Percentiles rank a stretch among this genome's conserved stretches.
These are phyloP conservation scores for Hofmannophila pseudospretella DNA, from an alignment of 2,888 invertebrate genomes.

Conservation along the genomic window DNA sequence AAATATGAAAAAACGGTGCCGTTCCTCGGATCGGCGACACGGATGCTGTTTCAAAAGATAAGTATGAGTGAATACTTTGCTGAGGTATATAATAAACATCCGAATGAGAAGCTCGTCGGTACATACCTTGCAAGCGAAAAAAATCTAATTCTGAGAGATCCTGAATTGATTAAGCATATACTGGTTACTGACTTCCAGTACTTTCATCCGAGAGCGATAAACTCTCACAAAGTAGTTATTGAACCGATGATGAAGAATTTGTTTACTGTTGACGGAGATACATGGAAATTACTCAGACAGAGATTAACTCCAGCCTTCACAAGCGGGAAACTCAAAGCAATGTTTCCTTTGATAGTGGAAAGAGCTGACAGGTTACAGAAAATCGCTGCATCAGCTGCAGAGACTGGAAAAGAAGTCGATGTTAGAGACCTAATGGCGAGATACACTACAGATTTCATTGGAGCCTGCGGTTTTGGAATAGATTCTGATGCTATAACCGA, in stretches of 20 bases:
- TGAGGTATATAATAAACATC: neutral
- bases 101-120: neutral
- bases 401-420: conserved; percentile 17
- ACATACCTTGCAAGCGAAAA: neutral
- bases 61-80: neutral
- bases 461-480: conserved; percentile 36
- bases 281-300: conserved; percentile 34
- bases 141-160: neutral
- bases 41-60: neutral
- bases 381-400: conserved; percentile 4
- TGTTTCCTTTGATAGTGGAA: conserved; percentile 34
- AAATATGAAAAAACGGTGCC: neutral
- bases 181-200: neutral
- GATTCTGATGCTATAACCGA: conserved; percentile 30
- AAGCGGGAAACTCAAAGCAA: conserved; percentile 29
- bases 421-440: conserved; percentile 34
- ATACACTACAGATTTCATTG: conserved; percentile 38
- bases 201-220: neutral
- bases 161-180: neutral
- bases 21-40: neutral
- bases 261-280: conserved; percentile 33
- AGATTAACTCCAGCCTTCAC: conserved; percentile 32
- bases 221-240: conserved; percentile 9
- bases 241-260: conserved; percentile 31
- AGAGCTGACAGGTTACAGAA: conserved; percentile 24